Evolutionary conservation across 1,140 invertebrate genomes (phyloP), one percentile per base, ranked within the genome.

Genomic region (Diprion similis): DNA sequence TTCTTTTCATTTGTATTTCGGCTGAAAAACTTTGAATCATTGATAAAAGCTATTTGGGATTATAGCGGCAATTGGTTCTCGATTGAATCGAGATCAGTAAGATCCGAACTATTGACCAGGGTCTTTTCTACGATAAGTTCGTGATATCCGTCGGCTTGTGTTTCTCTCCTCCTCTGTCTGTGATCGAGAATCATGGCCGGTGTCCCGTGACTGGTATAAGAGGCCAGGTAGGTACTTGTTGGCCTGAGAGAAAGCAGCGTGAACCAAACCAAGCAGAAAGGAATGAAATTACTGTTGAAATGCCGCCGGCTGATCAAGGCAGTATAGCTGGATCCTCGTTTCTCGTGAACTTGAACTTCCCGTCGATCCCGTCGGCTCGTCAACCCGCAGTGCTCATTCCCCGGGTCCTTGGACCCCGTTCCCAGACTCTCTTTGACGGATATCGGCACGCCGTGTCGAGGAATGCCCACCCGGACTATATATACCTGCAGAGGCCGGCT

Each of bases 221-320:
- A 59, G 51, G 51, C 51, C 51, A 59, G 51, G n/a, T 13, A 59
- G 51, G n/a, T 13, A 59, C 51, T 59, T 59, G 11, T 37, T 4
- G n/a, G n/a, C 51, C 51, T 17, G 51, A 17, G 51, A 59, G 51
- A 59, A 59, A 59, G 51, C 51, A 59, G 51, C 51, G 51, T 59
- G 51, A 59, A 59, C 51, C 51, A 17, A 59, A 59, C 51, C 11
- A 59, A 59, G 51, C 51, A 59, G 11, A 59, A 59, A 59, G 51
- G 51, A 15, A 59, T 59, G 51, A 59, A 59, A 59, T 59, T 59
- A 59, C 51, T 13, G 51, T 59, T 59, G 51, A 59, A 59, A 59
- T 59, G 51, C 51, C 51, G 11, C 51, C 51, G 51, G 51, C 51
- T 59, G 51, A 59, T 59, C 51, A 17, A 59, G 51, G 51, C 9